Conservation (phyloP, 2,888 invertebrate species). For the Harmothoe impar region DNA sequence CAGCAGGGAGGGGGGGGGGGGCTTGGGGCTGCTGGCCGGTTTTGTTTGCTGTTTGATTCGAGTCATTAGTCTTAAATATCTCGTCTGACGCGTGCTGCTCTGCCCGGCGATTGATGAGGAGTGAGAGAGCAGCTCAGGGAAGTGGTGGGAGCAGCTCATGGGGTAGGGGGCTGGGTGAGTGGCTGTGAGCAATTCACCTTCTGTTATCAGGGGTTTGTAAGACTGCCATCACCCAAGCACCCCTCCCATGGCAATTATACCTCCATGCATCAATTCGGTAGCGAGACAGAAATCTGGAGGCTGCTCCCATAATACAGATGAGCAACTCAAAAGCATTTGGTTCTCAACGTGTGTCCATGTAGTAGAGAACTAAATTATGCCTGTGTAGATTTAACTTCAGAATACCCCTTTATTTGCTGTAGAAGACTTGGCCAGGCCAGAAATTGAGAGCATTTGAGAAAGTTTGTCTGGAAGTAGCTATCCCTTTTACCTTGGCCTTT, state of each 20-base stretch:
- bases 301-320: background rate
- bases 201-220: slow-evolving; percentile 47
- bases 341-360: background rate
- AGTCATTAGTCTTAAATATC: slow-evolving; percentile 54
- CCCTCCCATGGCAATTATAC: background rate
- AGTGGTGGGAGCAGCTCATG: background rate
- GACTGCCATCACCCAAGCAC: background rate
- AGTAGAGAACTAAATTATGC: too few relatives aligned
- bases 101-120: slow-evolving; percentile 37
- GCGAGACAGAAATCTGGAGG: slow-evolving; percentile 1
- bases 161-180: too few relatives aligned
- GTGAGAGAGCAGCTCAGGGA: slow-evolving; percentile 5
- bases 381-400: too few relatives aligned
- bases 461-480: too few relatives aligned
- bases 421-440: too few relatives aligned
- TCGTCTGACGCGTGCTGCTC: slow-evolving; percentile 17
- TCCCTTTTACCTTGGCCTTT: too few relatives aligned
- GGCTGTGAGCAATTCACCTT: too few relatives aligned
- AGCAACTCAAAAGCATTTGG: background rate
- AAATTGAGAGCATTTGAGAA: too few relatives aligned
- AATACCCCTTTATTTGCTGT: too few relatives aligned
- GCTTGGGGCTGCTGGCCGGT: background rate
- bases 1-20: too few relatives aligned
- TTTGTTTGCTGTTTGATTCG: slow-evolving; percentile 52
- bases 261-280: slow-evolving; percentile 51